phyloP scores from a whole-genome alignment of 2,113 vertebrate species.

The Laterallus jamaicensis region DNA sequence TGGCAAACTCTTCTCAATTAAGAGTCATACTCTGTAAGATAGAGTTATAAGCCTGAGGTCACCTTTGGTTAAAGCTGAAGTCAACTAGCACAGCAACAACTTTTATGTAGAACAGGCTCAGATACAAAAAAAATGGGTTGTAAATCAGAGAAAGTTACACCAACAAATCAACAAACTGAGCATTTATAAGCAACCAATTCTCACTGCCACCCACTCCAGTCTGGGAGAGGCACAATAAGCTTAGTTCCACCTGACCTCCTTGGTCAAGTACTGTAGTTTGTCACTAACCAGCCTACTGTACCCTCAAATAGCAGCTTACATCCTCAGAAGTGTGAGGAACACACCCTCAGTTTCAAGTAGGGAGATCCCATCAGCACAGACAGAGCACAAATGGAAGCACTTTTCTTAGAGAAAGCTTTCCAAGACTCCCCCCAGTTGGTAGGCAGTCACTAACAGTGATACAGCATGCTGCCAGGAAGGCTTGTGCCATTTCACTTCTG shows the following conservation, averaged over 20 bases:
- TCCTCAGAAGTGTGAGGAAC: background rate
- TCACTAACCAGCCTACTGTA: background rate
- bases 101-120: background rate
- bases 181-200: background rate
- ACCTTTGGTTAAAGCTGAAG: background rate
- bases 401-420: background rate
- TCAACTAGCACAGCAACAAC: background rate
- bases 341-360: background rate
- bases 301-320: background rate
- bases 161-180: background rate
- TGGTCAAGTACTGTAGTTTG: background rate
- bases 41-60: background rate
- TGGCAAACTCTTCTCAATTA: background rate
- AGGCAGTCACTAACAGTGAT: background rate
- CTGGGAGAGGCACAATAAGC: background rate
- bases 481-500: fast-evolving
- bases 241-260: background rate
- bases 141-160: background rate
- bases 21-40: background rate
- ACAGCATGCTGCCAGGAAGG: background rate
- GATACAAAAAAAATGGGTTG: background rate
- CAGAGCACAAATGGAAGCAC: background rate
- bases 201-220: background rate
- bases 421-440: background rate
- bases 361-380: background rate